Evolutionary conservation across 2,888 invertebrate genomes (phyloP), one percentile per base, ranked within the genome.

Genomic region (Pardosa pseudoannulata): DNA sequence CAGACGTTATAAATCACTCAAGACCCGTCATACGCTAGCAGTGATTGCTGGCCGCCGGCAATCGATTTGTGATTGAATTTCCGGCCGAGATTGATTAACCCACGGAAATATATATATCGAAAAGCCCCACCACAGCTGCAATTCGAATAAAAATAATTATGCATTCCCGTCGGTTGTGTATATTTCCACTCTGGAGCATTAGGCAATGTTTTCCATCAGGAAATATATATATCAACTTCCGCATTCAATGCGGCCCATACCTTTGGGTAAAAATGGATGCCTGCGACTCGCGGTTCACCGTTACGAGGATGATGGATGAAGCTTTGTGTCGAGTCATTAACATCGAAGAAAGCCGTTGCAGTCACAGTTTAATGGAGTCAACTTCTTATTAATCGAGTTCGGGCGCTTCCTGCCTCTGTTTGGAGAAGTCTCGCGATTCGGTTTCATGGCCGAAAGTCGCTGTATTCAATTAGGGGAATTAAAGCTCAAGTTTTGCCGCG

Each of bases 31-130:
- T 80, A 80, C 80, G 72, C 67, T 65, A 19, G 71, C 75, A 27
- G 74, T 80, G 87, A 87, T 87, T 87, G 87, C 87, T 62, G 73
- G 65, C 87, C 74, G 87, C 65, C 75, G 41, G 65, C 56, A 50
- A 87, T 87, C 80, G 87, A 87, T 87, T 68, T 72, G 65, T 71
- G 87, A 87, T 87, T 80, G 87, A 87, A 87, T 87, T 87, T 74
- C 75, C 41, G 74, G 27, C 80, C 64, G 80, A 87, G 87, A 87
- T 87, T 87, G 87, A 87, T 87, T 87, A 87, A 80, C 87, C 83
- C 67, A 85, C 78, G 78, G 78, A 78, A 85, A 85, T 85, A 85
- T 83, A 83, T 85, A 85, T 67, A 85, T 68, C 56, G 75, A 32
- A 28, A 70, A 23, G 16, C 28, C 39, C 70, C 70, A 65, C 65